phyloP scores from a whole-genome alignment of 2,888 invertebrate species.

The Nomada fucata region DNA sequence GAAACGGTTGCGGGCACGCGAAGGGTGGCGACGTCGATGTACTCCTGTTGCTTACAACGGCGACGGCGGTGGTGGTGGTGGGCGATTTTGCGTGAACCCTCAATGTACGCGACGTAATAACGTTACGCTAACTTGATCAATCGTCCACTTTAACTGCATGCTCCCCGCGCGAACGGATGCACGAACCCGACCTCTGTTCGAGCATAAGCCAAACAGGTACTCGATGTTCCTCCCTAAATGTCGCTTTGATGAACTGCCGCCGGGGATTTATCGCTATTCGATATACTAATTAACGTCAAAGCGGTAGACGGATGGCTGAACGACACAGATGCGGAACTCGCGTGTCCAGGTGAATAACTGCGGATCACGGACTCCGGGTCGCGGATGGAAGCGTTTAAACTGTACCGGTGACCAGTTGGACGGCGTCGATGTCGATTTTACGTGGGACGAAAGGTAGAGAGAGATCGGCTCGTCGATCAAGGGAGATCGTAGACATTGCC shows the following conservation, averaged over 20 bases:
- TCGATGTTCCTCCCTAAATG: conserved; percentile 61
- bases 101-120: conserved; percentile 76
- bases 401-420: neutral
- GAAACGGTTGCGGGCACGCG: conserved; percentile 60
- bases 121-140: conserved; percentile 82
- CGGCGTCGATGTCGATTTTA: neutral
- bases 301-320: conserved; percentile 6
- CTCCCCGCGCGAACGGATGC: conserved; percentile 30
- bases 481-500: neutral
- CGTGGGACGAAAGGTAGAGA: neutral
- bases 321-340: no score
- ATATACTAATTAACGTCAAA: conserved; percentile 67
- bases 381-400: neutral
- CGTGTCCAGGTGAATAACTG: neutral
- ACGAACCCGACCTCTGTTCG: conserved; percentile 66
- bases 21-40: conserved; percentile 40
- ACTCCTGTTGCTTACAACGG: conserved; percentile 10
- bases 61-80: conserved; percentile 49
- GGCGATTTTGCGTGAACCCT: conserved; percentile 74
- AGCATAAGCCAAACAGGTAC: conserved; percentile 73
- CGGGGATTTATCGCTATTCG: conserved; percentile 78
- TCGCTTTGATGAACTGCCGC: conserved; percentile 71
- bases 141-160: conserved; percentile 67
- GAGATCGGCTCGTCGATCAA: neutral
- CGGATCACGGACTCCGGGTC: neutral